Evolutionary conservation across 2,888 invertebrate species (phyloP), one percentile per base, ranked within the genome.

Genomic region (Heliconius cydno): DNA sequence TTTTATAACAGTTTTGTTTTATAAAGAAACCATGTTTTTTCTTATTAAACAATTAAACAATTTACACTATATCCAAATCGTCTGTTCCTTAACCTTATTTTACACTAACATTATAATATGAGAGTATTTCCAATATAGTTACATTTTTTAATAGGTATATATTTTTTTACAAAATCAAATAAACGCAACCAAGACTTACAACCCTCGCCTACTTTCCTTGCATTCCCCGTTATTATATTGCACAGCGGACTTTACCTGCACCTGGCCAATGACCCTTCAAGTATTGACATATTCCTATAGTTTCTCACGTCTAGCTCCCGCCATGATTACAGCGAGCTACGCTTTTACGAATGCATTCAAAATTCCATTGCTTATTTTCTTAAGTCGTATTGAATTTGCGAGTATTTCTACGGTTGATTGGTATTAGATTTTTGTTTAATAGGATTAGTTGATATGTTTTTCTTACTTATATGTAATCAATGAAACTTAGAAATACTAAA

Each of bases 221-320:
- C 83, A 80, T 77, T 85, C 85, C 84, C 91, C 90, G 91, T 92
- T 92, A 92, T 89, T 90, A 89, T 90, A 91, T 89, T 86, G 90
- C 88, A 88, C 88, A 86, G 88, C 89, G 87, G 88, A 86, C 87
- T 88, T 85, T 91, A 92, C 92, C 91, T 92, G 82, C 84, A 89
- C 85, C 89, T 93, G 95, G 95, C 89, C 94, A 89, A 93, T 94
- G 94, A 95, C 94, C 94, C 91, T 90, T 91, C 92, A 92, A 92
- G 92, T 94, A 94, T 94, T 94, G 94, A 95, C 94, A 94, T 94
- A 93, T 95, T 93, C 92, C 92, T 94, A 94, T 92, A 93, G 92
- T 94, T 94, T 94, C 94, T 93, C 94, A 93, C 93, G 93, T 93
- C 91, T 91, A 90, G 89, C 90, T 88, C 88, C 87, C 87, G 87